Evolutionary conservation across 2,888 invertebrate species (phyloP).

Genomic region (Drosophila sordidula): DNA sequence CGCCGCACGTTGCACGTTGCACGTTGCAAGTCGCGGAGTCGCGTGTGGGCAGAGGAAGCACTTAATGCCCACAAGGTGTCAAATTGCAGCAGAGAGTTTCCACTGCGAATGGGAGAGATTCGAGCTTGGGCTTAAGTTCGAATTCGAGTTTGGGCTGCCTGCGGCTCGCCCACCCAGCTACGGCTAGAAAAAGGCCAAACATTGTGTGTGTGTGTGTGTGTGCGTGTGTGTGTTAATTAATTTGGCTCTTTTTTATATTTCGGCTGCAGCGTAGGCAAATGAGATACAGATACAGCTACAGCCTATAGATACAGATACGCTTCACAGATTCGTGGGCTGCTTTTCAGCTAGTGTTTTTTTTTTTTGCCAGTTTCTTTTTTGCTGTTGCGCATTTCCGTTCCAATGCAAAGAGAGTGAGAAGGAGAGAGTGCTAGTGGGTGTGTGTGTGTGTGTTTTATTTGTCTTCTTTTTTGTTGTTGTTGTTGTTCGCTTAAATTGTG

Average conservation of each 20-base stretch:
- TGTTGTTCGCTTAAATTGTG: no score
- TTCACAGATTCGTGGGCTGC: slow-evolving; percentile 68
- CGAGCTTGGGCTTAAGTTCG: slow-evolving; percentile 6
- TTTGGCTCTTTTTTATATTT: slow-evolving; percentile 47
- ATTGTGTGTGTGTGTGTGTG: slow-evolving; percentile 14
- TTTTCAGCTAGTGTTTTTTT: slow-evolving; percentile 22
- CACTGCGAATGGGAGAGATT: slow-evolving; percentile 19
- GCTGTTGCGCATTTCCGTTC: slow-evolving; percentile 64
- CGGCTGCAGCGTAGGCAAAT: slow-evolving; percentile 70
- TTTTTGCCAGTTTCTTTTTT: slow-evolving; percentile 8
- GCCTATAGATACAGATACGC: slow-evolving; percentile 65
- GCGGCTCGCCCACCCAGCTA: slow-evolving; percentile 40
- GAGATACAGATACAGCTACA: slow-evolving; percentile 64
- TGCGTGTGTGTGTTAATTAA: slow-evolving; percentile 69
- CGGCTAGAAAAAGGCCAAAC: slow-evolving; percentile 48
- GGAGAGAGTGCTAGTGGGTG: neutral
- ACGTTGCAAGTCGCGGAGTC: slow-evolving; percentile 18
- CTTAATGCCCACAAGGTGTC: slow-evolving; percentile 85
- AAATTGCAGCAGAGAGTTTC: slow-evolving; percentile 73
- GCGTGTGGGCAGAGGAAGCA: slow-evolving; percentile 84
- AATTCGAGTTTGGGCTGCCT: slow-evolving; percentile 16
- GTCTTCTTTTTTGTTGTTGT: neutral
- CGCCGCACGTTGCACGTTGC: neutral
- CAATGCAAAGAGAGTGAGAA: slow-evolving; percentile 13
- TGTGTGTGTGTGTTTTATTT: no score